These are phyloP conservation scores for Tautogolabrus adspersus DNA, from an alignment of 2,113 vertebrate genomes.

Conservation along the genomic window DNA sequence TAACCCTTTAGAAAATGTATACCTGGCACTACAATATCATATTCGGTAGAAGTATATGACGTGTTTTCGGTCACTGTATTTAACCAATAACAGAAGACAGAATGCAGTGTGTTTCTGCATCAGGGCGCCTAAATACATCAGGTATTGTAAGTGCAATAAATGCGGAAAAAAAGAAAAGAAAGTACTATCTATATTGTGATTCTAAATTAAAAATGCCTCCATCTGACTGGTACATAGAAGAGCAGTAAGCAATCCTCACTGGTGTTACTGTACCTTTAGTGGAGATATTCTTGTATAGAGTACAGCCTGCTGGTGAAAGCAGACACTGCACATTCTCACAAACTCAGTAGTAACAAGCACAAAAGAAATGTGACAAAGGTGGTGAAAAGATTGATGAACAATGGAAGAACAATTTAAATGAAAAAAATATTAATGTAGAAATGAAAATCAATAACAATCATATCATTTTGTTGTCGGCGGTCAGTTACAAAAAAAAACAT, in stretches of 20 bases:
- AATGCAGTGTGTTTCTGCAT: not conserved
- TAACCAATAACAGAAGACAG: not conserved
- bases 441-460: no score
- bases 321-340: not conserved
- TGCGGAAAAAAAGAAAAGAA: no score
- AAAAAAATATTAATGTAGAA: no score
- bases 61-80: not conserved
- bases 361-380: no score
- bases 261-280: not conserved
- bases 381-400: no score
- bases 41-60: rapidly evolving
- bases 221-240: not conserved
- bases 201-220: rapidly evolving
- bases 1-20: not conserved
- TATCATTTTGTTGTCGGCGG: not conserved
- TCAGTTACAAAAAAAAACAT: not conserved
- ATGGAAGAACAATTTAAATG: no score
- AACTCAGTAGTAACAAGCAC: not conserved
- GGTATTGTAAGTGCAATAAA: not conserved
- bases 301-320: constrained; percentile 51
- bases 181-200: not conserved
- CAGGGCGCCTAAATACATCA: not conserved
- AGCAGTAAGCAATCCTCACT: not conserved
- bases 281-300: constrained; percentile 37
- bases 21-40: not conserved